phyloP scores from a whole-genome alignment of 37 sponge, comb jelly and placozoan species.

The Ianthella basta region DNA sequence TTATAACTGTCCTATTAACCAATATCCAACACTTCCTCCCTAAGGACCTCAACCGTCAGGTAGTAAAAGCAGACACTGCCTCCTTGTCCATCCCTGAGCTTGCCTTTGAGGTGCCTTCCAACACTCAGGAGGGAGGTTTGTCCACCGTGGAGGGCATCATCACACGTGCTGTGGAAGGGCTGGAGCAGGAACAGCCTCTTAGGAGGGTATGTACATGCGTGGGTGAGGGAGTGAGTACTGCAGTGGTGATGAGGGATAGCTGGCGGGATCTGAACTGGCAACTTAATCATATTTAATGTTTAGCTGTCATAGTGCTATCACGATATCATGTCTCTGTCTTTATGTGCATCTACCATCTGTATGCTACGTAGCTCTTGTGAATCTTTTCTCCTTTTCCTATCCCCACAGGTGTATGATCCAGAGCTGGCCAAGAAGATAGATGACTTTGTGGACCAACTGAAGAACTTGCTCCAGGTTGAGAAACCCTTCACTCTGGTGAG shows the following conservation, averaged over 20 bases:
- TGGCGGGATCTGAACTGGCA: no score
- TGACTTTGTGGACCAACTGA: slow-evolving; percentile 60
- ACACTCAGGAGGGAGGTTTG: slow-evolving; percentile 73
- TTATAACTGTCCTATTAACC: no score
- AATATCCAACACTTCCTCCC: no score
- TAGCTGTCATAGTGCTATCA: no score
- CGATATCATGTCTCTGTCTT: no score
- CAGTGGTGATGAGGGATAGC: no score
- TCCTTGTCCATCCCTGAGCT: slow-evolving; percentile 76
- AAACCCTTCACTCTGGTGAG: slow-evolving; percentile 1
- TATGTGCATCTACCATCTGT: no score
- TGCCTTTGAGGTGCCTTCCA: slow-evolving; percentile 89
- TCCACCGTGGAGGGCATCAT: slow-evolving; percentile 92
- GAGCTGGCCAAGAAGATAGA: slow-evolving; percentile 81
- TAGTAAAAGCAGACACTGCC: slow-evolving; percentile 83
- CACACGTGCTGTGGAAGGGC: slow-evolving; percentile 40
- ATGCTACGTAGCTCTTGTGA: neutral
- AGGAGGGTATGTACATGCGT: slow-evolving; percentile 62
- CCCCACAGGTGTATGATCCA: neutral
- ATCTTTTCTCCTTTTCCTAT: neutral
- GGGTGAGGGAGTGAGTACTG: no score
- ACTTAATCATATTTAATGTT: no score
- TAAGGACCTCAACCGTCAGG: slow-evolving; percentile 82
- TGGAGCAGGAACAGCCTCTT: slow-evolving; percentile 74
- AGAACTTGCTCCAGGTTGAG: neutral